These are phyloP conservation scores for Hozukius guyotensis DNA, from an alignment of 2,797 vertebrate genomes.

Conservation along the genomic window DNA sequence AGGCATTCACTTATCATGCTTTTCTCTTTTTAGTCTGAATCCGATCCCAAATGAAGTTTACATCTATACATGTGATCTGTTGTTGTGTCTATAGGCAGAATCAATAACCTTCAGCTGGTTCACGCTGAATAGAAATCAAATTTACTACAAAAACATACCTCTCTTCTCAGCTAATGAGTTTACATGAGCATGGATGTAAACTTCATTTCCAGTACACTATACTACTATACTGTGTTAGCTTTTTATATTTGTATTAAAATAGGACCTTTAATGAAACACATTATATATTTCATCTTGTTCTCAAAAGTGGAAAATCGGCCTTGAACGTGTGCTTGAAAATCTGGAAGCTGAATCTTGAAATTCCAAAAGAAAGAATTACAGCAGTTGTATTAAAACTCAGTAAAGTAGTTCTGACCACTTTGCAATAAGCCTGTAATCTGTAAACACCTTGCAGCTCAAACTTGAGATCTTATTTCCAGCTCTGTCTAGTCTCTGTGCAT, in stretches of 20 bases:
- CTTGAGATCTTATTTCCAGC: constrained; percentile 7
- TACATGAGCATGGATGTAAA: background rate
- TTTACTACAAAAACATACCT: background rate
- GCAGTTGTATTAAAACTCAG: background rate
- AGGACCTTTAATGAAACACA: background rate
- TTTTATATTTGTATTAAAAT: background rate
- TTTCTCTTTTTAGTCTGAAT: background rate
- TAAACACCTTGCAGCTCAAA: constrained; percentile 17
- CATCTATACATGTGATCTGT: background rate
- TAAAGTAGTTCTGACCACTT: background rate
- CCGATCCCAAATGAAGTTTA: background rate
- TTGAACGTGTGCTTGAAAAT: background rate
- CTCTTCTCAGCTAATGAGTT: too few relatives aligned
- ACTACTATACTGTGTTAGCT: background rate
- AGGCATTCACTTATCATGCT: constrained; percentile 2
- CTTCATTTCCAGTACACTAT: background rate
- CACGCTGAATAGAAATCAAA: background rate
- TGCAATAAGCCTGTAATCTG: constrained; percentile 11
- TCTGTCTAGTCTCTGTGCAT: constrained; percentile 1
- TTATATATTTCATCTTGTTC: background rate
- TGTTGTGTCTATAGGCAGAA: background rate
- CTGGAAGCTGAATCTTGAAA: background rate
- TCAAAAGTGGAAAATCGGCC: background rate
- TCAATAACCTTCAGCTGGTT: background rate
- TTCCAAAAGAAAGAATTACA: background rate